phyloP scores from a whole-genome alignment of 2,888 invertebrate species.

The Amiota communis region DNA sequence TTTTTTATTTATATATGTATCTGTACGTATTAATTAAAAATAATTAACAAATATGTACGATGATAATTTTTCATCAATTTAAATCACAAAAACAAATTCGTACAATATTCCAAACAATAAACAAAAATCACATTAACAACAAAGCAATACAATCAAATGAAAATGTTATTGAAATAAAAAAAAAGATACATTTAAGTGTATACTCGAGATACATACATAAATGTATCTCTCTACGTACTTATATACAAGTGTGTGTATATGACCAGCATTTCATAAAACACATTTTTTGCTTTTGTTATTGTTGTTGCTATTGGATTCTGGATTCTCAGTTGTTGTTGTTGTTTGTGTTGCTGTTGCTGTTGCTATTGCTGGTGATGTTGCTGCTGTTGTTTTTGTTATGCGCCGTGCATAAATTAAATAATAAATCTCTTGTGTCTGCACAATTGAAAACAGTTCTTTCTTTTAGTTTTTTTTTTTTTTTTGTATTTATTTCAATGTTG shows the following conservation, averaged over 20 bases:
- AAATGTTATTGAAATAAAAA: background rate
- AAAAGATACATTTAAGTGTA: conserved; percentile 1
- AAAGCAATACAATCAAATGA: background rate
- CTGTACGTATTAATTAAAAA: too few species aligned
- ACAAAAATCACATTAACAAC: background rate
- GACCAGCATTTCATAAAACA: conserved; percentile 27
- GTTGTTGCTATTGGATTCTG: conserved; percentile 12
- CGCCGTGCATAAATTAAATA: conserved; percentile 68
- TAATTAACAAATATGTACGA: too few species aligned
- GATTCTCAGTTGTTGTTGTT: conserved; percentile 14
- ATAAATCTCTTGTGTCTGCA: conserved; percentile 62
- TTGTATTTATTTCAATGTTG: too few species aligned
- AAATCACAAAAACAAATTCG: too few species aligned
- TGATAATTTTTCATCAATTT: too few species aligned
- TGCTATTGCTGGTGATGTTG: conserved; percentile 46
- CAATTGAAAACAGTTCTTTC: conserved; percentile 50
- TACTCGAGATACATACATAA: background rate
- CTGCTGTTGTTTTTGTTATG: conserved; percentile 38
- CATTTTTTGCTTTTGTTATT: conserved; percentile 24
- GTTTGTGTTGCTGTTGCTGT: conserved; percentile 30
- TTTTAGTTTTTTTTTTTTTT: too few species aligned
- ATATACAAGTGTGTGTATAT: background rate
- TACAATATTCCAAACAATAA: too few species aligned
- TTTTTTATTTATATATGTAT: too few species aligned
- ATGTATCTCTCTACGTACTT: background rate